A percentile compares a stretch with the other conserved stretches of the same genome.
Conservation (phyloP, 23 tunicate genomes). For the Halocynthia roretzi region DNA sequence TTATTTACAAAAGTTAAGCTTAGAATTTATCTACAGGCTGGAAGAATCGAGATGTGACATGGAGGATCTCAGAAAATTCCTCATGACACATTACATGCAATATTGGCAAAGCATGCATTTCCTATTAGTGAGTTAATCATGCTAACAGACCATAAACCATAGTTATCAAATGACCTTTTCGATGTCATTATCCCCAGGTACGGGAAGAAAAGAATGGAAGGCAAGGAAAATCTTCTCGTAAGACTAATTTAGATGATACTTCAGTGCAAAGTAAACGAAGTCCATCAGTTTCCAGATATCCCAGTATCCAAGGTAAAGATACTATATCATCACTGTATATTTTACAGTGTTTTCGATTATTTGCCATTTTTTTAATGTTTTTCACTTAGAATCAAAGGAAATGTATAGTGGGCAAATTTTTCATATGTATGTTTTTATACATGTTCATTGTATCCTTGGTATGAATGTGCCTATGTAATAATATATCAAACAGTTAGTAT, state of each 20-base stretch:
- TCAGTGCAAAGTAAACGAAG: not conserved
- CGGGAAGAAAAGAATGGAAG: conserved; percentile 8
- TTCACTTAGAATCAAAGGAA: not conserved
- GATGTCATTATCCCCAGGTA: not conserved
- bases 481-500: no score
- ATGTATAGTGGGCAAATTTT: no score
- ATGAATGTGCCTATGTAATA: no score
- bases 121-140: conserved; percentile 5
- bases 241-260: conserved; percentile 2
- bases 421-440: no score
- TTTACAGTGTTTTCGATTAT: not conserved
- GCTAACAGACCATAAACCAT: not conserved
- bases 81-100: conserved; percentile 19
- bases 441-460: no score
- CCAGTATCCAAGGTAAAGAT: not conserved
- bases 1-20: no score
- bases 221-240: not conserved
- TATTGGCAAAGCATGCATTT: conserved; percentile 29
- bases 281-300: not conserved
- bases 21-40: not conserved
- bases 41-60: conserved; percentile 9
- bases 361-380: not conserved
- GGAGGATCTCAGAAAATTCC: conserved; percentile 7
- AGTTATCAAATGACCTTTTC: not conserved
- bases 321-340: not conserved